These are phyloP conservation scores for Semicossyphus pulcher DNA, from an alignment of 2,113 vertebrate genomes.

Conservation along the genomic window DNA sequence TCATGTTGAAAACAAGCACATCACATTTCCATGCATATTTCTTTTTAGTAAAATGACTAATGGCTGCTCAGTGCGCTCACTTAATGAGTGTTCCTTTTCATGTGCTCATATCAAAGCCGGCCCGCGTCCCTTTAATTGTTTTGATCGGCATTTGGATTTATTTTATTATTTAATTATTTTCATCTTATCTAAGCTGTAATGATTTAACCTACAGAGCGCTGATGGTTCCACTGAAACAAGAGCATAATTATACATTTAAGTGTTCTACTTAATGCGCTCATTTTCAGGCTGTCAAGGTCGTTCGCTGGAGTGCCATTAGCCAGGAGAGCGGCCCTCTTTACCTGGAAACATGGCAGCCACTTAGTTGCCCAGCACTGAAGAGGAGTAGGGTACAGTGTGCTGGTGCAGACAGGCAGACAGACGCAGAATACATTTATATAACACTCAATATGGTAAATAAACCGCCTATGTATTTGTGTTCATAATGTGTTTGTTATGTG, in stretches of 20 bases:
- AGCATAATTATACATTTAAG: constrained; percentile 83
- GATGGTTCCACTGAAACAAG: constrained; percentile 72
- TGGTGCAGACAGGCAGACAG: constrained; percentile 17
- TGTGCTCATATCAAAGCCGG: constrained; percentile 52
- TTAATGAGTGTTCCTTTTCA: constrained; percentile 48
- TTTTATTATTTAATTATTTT: constrained; percentile 43
- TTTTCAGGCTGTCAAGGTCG: constrained; percentile 83
- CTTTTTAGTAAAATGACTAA: constrained; percentile 22
- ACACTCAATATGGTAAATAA: constrained; percentile 2
- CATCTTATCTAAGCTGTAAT: constrained; percentile 47
- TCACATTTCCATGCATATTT: background rate
- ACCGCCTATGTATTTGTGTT: constrained; percentile 10
- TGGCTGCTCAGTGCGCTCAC: constrained; percentile 3
- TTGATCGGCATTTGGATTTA: constrained; percentile 57
- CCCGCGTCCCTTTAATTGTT: constrained; percentile 56
- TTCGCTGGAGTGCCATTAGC: constrained; percentile 79
- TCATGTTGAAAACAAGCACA: constrained; percentile 3
- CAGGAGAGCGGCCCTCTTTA: constrained; percentile 67
- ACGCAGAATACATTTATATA: constrained; percentile 10
- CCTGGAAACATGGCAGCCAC: constrained; percentile 62
- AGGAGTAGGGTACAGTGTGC: constrained; percentile 9
- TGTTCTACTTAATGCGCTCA: constrained; percentile 82
- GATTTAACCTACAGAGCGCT: constrained; percentile 71
- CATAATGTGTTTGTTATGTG: constrained; percentile 36
- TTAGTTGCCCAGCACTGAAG: constrained; percentile 40